phyloP scores from a whole-genome alignment of 2,797 vertebrate species.

The Gymnopithys bicolor region DNA sequence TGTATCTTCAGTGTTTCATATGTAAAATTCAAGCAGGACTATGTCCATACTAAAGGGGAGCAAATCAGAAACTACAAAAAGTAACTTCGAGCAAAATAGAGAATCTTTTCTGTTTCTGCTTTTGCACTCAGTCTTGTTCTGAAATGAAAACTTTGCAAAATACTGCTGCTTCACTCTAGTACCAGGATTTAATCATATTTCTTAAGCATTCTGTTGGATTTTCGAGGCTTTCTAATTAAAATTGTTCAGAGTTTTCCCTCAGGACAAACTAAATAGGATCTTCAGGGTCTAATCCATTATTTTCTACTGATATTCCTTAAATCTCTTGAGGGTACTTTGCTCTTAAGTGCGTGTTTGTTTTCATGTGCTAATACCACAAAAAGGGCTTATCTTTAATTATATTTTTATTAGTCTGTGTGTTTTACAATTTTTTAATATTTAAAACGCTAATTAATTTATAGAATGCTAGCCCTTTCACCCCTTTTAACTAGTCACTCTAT shows the following conservation, averaged over 20 bases:
- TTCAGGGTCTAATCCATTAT: slow-evolving; percentile 7
- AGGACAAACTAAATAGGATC: slow-evolving; percentile 2
- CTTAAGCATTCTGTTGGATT: slow-evolving; percentile 7
- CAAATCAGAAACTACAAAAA: background rate
- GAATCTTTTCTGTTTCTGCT: background rate
- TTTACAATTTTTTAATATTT: background rate
- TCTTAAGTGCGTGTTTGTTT: slow-evolving; percentile 17
- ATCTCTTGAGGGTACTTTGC: background rate
- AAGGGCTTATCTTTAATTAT: background rate
- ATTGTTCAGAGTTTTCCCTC: slow-evolving; percentile 6
- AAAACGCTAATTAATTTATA: background rate
- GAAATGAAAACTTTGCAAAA: background rate
- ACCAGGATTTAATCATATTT: slow-evolving; percentile 13
- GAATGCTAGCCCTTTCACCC: background rate
- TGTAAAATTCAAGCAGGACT: background rate
- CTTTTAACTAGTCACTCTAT: background rate
- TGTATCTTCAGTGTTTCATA: background rate
- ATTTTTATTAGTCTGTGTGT: background rate
- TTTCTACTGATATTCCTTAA: slow-evolving; percentile 21
- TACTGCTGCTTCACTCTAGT: background rate
- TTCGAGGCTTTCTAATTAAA: slow-evolving; percentile 35
- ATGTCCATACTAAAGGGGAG: background rate
- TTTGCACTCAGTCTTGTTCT: background rate
- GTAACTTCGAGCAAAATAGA: background rate
- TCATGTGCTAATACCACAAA: background rate